Evolutionary conservation across 2,113 vertebrate species (phyloP).

Genomic region (Brachypodius melanocephalos): DNA sequence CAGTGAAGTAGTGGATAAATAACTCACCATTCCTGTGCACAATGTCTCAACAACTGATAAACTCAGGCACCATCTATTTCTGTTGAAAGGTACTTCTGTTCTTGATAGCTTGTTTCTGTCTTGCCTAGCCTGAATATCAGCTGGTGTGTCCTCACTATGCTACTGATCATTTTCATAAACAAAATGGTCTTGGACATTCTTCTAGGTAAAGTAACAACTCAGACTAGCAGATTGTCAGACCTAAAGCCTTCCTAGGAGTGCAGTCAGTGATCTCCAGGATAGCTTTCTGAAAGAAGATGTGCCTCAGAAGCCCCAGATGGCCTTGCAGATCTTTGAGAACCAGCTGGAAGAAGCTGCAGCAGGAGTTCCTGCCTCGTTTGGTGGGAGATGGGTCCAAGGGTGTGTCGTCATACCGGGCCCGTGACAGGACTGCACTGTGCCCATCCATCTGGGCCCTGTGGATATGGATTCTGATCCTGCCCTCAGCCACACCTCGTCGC

Average conservation of each 20-base stretch:
- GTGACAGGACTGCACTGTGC: not conserved
- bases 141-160: not conserved
- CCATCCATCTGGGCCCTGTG: not conserved
- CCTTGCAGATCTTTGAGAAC: not conserved
- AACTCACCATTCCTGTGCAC: not conserved
- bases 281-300: not conserved
- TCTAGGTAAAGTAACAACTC: not conserved
- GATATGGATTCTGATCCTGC: not conserved
- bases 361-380: accelerated
- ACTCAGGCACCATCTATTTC: not conserved
- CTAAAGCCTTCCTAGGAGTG: not conserved
- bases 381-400: not conserved
- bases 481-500: not conserved
- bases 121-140: not conserved
- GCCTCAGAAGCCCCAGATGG: not conserved
- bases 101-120: not conserved
- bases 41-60: not conserved
- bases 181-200: not conserved
- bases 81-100: not conserved
- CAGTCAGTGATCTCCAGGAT: not conserved
- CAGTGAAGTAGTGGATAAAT: not conserved
- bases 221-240: not conserved
- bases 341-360: not conserved
- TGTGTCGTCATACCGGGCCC: not conserved
- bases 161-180: not conserved